A percentile compares a stretch with the other conserved stretches of the same genome.
Conservation (phyloP, 1,140 invertebrate species). For the Zaprionus gabonicus region DNA sequence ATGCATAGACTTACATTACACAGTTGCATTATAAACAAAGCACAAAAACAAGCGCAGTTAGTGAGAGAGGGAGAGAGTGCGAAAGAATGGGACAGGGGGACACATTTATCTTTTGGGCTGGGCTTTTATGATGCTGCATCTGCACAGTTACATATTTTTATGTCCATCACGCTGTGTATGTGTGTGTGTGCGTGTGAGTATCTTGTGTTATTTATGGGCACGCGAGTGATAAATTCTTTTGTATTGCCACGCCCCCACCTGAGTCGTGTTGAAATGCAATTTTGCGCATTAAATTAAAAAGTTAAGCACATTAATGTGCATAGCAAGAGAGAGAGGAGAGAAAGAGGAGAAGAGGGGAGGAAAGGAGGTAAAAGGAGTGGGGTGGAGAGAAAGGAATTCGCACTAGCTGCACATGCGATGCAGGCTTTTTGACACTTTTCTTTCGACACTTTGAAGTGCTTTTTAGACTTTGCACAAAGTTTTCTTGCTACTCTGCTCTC, state of each 20-base stretch:
- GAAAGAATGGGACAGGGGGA: conserved; percentile 2
- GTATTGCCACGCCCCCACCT: conserved; percentile 6
- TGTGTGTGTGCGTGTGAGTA: conserved; percentile 21
- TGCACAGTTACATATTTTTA: conserved; percentile 49
- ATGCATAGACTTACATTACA: conserved; percentile 76
- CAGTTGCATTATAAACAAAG: conserved; percentile 77
- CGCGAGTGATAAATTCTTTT: conserved; percentile 67
- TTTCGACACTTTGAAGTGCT: conserved; percentile 81
- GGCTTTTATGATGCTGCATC: conserved; percentile 39
- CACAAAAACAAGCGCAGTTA: conserved; percentile 36
- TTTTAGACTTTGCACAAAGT: conserved; percentile 49
- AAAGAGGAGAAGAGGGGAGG: not conserved
- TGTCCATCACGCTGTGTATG: conserved; percentile 52
- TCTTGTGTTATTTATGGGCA: conserved; percentile 71
- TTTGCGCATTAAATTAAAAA: conserved; percentile 70
- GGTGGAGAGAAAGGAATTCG: conserved; percentile 11
- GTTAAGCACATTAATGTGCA: conserved; percentile 58
- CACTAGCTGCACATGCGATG: conserved; percentile 23
- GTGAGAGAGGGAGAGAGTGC: not conserved
- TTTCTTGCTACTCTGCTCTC: conserved; percentile 7
- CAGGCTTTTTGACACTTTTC: conserved; percentile 77
- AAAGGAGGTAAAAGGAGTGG: not conserved
- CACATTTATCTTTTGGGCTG: conserved; percentile 31
- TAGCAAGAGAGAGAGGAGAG: not conserved
- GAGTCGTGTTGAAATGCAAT: conserved; percentile 53